These are phyloP conservation scores for Hybognathus amarus DNA, from an alignment of 2,797 vertebrate species.

Conservation along the genomic window DNA sequence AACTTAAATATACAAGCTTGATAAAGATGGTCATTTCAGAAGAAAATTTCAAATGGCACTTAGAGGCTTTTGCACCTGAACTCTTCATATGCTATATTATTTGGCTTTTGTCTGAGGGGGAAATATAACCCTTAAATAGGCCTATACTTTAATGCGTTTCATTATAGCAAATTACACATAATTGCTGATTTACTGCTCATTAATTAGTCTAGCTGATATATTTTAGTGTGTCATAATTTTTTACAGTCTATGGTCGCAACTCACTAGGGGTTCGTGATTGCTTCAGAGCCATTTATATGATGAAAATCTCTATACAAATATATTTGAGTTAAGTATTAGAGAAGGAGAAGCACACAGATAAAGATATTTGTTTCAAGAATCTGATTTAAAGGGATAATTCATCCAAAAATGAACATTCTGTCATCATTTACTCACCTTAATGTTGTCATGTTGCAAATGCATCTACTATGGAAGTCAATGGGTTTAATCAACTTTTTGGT, in stretches of 20 bases:
- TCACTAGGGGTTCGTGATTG: not conserved
- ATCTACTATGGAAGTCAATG: not conserved
- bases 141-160: too few species aligned
- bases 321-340: not conserved
- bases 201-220: not conserved
- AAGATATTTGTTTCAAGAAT: not conserved
- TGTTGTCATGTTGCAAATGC: not conserved
- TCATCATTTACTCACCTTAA: not conserved
- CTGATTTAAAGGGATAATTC: not conserved
- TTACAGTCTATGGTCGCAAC: too few species aligned
- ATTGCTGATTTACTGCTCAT: not conserved
- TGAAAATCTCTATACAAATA: not conserved
- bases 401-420: not conserved
- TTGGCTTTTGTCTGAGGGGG: not conserved
- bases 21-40: too few species aligned
- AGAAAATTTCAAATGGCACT: too few species aligned
- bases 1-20: too few species aligned
- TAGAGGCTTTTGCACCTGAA: too few species aligned
- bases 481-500: not conserved
- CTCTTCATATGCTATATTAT: too few species aligned
- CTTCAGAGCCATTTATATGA: not conserved
- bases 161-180: not conserved
- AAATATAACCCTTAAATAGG: not conserved
- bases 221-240: not conserved
- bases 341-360: not conserved